Base-by-base conservation (phyloP, 2,888 invertebrate species). In the Nineta flava region DNA sequence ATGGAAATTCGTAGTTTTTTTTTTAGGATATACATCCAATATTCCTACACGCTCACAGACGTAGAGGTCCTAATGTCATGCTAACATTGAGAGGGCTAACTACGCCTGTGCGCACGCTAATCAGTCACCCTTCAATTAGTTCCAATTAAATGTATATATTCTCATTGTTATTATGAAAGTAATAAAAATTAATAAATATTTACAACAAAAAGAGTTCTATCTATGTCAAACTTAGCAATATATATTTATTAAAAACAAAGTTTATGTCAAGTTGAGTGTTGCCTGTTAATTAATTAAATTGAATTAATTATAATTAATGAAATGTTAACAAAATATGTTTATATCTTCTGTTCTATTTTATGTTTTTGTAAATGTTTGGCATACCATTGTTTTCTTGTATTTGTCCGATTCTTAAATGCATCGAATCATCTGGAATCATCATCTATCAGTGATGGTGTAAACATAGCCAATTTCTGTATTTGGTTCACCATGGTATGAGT, bases 241-340 rank as follows among this genome's bases (percentile, higher is more conserved):
- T 43, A 35, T 47, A 47, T 47, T 47, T 26, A 26, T 26, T 26
- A 26, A 26, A n/a, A n/a, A n/a, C n/a, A n/a, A 35, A 44, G 19
- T 21, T 44, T 44, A 26, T 44, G 44, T 47, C 35, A 19, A 35
- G 26, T 48, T 48, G 48, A 48, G 48, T 48, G 48, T 48, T 48
- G 48, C 42, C 48, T 48, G 48, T 40, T 48, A 17, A 47, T 32
- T 17, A 32, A 19, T 5, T 26, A 26, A n/a, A 44, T 44, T n/a
- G n/a, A 44, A 44, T 9, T 35, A 38, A 26, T 26, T 26, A 26
- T 26, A 26, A 26, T 26, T 26, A 26, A 26, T 26, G 26, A 26
- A 3, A 26, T 26, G 26, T 26, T 26, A 6, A 26, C 4, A 26
- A 26, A 26, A 26, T 26, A 26, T 6, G 4, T 6, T 26, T 26